Base-by-base conservation (phyloP, 2,888 invertebrate species). In the Tachystola acroxantha region DNA sequence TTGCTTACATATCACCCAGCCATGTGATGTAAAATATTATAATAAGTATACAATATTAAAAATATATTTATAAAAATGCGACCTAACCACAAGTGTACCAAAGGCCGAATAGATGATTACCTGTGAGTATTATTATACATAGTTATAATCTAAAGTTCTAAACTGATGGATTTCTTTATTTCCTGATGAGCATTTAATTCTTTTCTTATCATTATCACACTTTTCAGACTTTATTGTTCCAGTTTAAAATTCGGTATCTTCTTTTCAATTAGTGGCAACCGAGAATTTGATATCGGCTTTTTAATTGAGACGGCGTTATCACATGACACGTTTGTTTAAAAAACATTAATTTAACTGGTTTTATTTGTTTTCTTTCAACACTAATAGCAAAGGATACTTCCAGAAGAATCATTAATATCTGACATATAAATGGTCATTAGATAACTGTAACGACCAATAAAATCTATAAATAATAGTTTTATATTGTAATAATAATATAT, bases 401-500 rank as follows among this genome's bases (percentile, higher is more conserved):
- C 11, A 27, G 27, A 12, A 14, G 31, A 10, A 10, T 7, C 14
- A 33, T 32, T 24, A 32, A 37, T 32, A 3, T 20, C 12, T 29
- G 27, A 28, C 28, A 27, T 19, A 32, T 11, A 7, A 9, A 13
- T n/a, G 6, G 13, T 9, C 28, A 37, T 37, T 32, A 37, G 19
- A 10, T 12, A n/a, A 27, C 16, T 27, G 9, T 32, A 32, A 32
- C 28, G 10, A 26, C 32, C 32, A 27, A 37, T 37, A 32, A 37
- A 37, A 19, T 10, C 7, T n/a, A 6, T 6, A 1, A 16, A 16
- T 16, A 14, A 16, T 30, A 16, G 11, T 30, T 14, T 10, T 9
- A 6, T 16, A 11, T 7, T 7, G 27, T 11, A 11, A 27, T 27
- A 27, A 27, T 10, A 27, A 27, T 24, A 24, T n/a, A 27, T 27